These are phyloP conservation scores for Stictocephala bisonia DNA, from an alignment of 2,888 invertebrate genomes.

Conservation along the genomic window DNA sequence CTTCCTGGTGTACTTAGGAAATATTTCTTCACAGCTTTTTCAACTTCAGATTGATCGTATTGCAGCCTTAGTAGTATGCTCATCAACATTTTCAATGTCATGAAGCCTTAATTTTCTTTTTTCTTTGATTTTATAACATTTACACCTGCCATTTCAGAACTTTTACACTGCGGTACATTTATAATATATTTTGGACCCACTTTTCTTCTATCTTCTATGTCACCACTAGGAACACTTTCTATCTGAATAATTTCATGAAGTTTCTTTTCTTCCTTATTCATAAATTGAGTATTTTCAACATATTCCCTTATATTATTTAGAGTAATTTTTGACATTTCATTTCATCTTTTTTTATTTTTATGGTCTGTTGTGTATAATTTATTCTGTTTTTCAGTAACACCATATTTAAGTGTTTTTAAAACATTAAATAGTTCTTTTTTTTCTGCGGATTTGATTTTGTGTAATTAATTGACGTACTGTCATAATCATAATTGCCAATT, in stretches of 20 bases:
- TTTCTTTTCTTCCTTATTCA: background rate
- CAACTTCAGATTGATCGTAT: background rate
- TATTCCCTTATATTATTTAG: conserved; percentile 26
- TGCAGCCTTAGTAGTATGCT: conserved; percentile 7
- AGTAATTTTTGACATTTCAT: conserved; percentile 3
- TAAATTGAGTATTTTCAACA: conserved; percentile 7
- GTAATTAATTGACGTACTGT: background rate
- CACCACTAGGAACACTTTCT: conserved; percentile 6
- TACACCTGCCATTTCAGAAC: background rate
- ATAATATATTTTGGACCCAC: conserved; percentile 16
- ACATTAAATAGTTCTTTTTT: conserved; percentile 18
- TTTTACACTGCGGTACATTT: conserved; percentile 14
- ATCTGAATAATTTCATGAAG: conserved; percentile 29
- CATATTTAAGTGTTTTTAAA: background rate
- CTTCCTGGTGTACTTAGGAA: background rate
- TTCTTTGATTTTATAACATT: conserved; percentile 27
- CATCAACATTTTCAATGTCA: conserved; percentile 11
- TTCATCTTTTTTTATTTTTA: background rate
- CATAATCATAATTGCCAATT: no score
- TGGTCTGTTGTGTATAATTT: background rate
- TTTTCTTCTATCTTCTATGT: background rate
- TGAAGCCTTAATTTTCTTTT: conserved; percentile 18
- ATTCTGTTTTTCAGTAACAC: background rate
- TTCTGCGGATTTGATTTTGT: conserved; percentile 8
- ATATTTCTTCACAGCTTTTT: no score